Percentiles rank a stretch among this genome's conserved stretches.
Conservation (phyloP, 2,797 vertebrate genomes). For the Anas capensis region DNA sequence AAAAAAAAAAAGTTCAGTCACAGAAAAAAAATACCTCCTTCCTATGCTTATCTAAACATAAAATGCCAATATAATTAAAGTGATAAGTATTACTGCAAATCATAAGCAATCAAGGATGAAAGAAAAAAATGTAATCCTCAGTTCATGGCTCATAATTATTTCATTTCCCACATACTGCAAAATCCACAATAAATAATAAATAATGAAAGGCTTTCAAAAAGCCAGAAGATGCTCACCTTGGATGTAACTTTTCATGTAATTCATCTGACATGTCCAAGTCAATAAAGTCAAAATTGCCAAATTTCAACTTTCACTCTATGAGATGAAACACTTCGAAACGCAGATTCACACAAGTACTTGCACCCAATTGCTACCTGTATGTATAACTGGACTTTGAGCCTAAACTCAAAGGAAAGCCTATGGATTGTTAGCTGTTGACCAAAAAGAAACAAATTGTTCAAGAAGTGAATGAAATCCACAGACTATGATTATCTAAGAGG, state of each 20-base stretch:
- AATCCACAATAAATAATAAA: conserved; percentile 10
- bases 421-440: not conserved
- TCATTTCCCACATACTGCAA: conserved; percentile 13
- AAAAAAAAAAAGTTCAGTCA: not conserved
- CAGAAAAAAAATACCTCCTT: conserved; percentile 1
- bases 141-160: conserved; percentile 30
- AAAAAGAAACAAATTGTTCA: not conserved
- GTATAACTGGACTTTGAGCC: not conserved
- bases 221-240: not conserved
- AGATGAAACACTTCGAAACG: not conserved
- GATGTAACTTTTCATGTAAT: not conserved
- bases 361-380: not conserved
- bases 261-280: not conserved
- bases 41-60: conserved; percentile 4
- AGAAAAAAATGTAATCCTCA: conserved; percentile 22
- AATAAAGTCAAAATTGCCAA: not conserved
- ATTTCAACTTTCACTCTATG: not conserved
- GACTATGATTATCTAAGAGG: not conserved
- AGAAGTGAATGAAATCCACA: not conserved
- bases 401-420: not conserved
- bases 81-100: conserved; percentile 7
- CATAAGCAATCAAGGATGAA: conserved; percentile 21
- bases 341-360: not conserved
- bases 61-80: conserved; percentile 50
- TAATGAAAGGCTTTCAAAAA: not conserved